Evolutionary conservation across 2,113 vertebrate genomes (phyloP).

Genomic region (Polypterus bichir): DNA sequence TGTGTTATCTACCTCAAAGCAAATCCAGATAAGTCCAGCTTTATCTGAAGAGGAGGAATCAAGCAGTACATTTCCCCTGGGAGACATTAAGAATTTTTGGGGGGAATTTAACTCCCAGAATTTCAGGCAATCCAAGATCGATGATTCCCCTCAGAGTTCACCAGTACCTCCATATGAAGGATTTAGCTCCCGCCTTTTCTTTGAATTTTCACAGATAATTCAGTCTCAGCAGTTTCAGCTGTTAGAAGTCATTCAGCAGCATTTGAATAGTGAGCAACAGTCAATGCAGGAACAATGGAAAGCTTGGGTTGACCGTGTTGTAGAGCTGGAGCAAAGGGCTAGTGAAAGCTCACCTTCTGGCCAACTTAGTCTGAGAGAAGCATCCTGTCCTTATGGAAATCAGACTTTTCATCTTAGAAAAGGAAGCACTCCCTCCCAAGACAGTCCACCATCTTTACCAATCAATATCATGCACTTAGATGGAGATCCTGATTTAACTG

Average conservation of each 20-base stretch:
- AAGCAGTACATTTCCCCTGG: conserved; percentile 6
- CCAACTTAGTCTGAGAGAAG: background rate
- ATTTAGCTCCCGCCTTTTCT: conserved; percentile 6
- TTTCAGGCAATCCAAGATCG: conserved; percentile 11
- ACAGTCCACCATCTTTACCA: conserved; percentile 4
- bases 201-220: background rate
- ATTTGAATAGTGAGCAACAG: conserved; percentile 24
- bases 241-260: conserved; percentile 24
- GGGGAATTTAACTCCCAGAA: conserved; percentile 8
- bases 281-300: conserved; percentile 23
- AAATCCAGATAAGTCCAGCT: conserved; percentile 10
- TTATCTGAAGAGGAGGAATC: conserved; percentile 11
- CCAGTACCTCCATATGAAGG: conserved; percentile 12
- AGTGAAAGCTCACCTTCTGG: background rate
- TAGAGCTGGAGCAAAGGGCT: conserved; percentile 20
- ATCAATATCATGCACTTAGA: conserved; percentile 20
- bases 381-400: background rate
- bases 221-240: conserved; percentile 12
- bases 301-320: conserved; percentile 22
- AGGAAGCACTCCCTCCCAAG: conserved; percentile 9
- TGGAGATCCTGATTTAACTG: conserved; percentile 14
- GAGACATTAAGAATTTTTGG: conserved; percentile 11
- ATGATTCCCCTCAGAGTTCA: conserved; percentile 18
- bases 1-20: background rate
- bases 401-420: background rate